Base-by-base conservation (phyloP, 2,797 vertebrate genomes). In the Centropyge bicolor region DNA sequence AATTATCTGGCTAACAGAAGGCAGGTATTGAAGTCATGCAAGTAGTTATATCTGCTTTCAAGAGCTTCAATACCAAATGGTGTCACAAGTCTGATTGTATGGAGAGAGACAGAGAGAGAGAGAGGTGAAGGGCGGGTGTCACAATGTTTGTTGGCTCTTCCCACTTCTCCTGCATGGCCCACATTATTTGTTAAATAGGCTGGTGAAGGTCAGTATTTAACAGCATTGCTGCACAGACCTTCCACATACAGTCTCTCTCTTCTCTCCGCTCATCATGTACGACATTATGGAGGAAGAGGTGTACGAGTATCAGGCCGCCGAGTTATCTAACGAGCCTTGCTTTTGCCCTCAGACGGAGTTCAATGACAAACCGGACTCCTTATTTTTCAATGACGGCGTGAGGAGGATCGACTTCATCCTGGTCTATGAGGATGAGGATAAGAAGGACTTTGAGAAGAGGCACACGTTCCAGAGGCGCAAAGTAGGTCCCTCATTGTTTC, bases 361-460 rank as follows among this genome's bases (percentile, higher is more conserved):
- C 89, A 95, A 98, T 60, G 79, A 89, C 69, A 96, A 97, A 24
- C 86, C 94, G 0, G 96, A 98, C 80, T 97, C 96, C 2, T 85
- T 98, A 16, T 98, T 95, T 92, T 99, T 99, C 91, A 97, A 95
- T 0, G 98, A 99, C 7, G 97, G 97, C 9, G 93, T 95, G 46
- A 89, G 97, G 90, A 94, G 96, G 86, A 96, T 99, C 24, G 97
- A 99, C 90, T 98, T 97, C 86, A 89, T 99, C 84, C 92, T 99
- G 57, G 98, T 96, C 4, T 98, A 99, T 69, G 98, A 98, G 89
- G 96, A 98, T 84, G 97, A 98, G 86, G 95, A 90, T 4, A 96
- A 90, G 88, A 97, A 96, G 88, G 95, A 95, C 0, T 94, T 86
- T 82, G 96, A 95, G 31, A 98, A 97, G 91, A 96, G 92, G 51